A percentile compares a stretch with the other conserved stretches of the same genome.
These are phyloP conservation scores for Balearica regulorum DNA, from an alignment of 2,797 vertebrate genomes.

Conservation along the genomic window DNA sequence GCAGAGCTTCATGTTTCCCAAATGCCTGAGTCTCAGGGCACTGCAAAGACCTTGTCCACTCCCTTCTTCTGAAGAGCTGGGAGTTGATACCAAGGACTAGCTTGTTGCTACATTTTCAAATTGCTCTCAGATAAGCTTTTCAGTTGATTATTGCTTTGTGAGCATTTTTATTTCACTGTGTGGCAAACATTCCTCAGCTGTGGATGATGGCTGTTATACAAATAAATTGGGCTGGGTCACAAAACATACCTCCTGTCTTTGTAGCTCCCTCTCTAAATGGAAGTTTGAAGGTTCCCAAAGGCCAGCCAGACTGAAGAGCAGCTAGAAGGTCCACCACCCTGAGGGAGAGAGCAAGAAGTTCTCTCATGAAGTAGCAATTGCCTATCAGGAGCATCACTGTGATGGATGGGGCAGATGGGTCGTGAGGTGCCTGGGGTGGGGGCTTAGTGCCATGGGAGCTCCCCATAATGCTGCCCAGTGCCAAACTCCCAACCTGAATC, in stretches of 20 bases:
- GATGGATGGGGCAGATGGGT: not conserved
- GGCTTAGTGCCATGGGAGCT: not conserved
- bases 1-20: not conserved
- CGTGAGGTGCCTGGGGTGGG: not conserved
- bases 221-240: not conserved
- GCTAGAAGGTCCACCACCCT: not conserved
- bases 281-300: not conserved
- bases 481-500: not conserved
- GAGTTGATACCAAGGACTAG: not conserved
- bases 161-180: not conserved
- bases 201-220: not conserved
- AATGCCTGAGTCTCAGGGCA: not conserved
- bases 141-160: not conserved
- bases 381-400: not conserved
- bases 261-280: not conserved
- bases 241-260: not conserved
- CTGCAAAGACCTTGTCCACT: not conserved
- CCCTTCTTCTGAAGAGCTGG: not conserved
- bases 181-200: not conserved
- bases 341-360: not conserved
- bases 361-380: not conserved
- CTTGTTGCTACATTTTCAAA: not conserved
- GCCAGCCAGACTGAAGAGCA: not conserved
- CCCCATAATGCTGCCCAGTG: not conserved
- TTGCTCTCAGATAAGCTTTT: not conserved